Percentiles rank a stretch among this genome's conserved stretches.
Evolutionary conservation across 2,113 vertebrate species (phyloP).

Genomic region (Ia io): DNA sequence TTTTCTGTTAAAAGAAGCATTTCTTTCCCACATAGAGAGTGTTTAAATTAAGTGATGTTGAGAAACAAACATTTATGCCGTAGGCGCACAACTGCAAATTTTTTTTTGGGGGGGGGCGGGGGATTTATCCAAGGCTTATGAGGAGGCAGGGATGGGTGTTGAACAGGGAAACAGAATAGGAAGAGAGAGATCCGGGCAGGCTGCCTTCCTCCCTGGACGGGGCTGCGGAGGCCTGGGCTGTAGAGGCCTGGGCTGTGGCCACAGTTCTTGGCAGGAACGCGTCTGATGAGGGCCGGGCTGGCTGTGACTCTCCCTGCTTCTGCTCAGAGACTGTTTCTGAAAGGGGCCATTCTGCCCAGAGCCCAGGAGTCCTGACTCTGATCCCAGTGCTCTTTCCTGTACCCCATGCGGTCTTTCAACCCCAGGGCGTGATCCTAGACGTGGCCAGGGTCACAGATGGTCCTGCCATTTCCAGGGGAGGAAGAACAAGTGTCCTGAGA

Average conservation of each 20-base stretch:
- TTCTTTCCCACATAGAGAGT: background rate
- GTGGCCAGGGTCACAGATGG: background rate
- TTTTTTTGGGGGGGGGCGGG: background rate
- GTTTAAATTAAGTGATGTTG: slow-evolving; percentile 20
- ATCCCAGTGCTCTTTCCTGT: background rate
- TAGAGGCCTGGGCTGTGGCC: no score
- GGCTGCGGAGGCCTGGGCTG: no score
- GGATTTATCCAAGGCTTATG: background rate
- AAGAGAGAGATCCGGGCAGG: background rate
- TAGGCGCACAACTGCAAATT: background rate
- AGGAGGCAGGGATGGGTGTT: background rate
- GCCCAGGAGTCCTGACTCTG: background rate
- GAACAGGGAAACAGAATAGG: background rate
- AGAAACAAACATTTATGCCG: slow-evolving; percentile 10
- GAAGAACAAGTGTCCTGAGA: background rate
- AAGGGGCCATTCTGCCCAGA: background rate
- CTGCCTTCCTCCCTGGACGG: background rate
- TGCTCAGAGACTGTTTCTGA: background rate
- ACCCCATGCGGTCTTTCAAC: background rate
- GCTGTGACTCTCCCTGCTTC: background rate
- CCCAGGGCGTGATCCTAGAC: background rate
- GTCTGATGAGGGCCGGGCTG: background rate
- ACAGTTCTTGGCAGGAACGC: fast-evolving
- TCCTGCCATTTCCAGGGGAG: background rate
- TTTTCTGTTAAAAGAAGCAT: slow-evolving; percentile 5